Evolutionary conservation across 2,797 vertebrate species (phyloP).

Genomic region (Phyllotis vaccarum): DNA sequence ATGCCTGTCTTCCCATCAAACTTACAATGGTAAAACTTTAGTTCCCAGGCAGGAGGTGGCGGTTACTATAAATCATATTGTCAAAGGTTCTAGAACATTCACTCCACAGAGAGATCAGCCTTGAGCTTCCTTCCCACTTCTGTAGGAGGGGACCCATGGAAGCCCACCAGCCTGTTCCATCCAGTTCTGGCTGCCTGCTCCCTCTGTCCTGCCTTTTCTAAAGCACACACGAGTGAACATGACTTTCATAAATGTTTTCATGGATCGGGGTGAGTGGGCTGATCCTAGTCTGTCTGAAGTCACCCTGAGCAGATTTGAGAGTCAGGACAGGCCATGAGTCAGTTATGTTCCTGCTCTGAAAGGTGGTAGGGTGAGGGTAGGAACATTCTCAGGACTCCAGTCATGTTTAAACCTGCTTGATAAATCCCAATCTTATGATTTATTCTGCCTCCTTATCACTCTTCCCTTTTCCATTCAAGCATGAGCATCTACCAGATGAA

Average conservation of each 20-base stretch:
- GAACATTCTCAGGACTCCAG: rapidly evolving
- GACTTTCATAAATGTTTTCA: not conserved
- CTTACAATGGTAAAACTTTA: rapidly evolving
- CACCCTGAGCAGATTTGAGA: rapidly evolving
- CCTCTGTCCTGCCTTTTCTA: not conserved
- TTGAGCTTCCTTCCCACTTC: too few relatives aligned
- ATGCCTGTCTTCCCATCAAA: rapidly evolving
- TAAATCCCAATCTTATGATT: not conserved
- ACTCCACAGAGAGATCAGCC: not conserved
- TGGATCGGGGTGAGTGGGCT: not conserved
- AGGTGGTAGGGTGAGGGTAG: too few relatives aligned
- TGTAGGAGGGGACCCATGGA: rapidly evolving
- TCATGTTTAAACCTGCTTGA: rapidly evolving
- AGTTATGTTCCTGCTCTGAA: rapidly evolving
- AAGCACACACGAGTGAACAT: rapidly evolving
- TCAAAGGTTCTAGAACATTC: not conserved
- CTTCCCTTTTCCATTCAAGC: not conserved
- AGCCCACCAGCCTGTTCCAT: not conserved
- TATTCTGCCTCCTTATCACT: not conserved
- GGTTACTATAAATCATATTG: rapidly evolving
- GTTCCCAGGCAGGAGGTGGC: not conserved
- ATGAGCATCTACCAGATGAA: not conserved
- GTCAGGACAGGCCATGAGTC: rapidly evolving
- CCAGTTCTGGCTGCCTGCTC: not conserved
- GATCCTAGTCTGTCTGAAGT: rapidly evolving